Base-by-base conservation (phyloP, 1,140 invertebrate genomes). In the Lepidurus arcticus region DNA sequence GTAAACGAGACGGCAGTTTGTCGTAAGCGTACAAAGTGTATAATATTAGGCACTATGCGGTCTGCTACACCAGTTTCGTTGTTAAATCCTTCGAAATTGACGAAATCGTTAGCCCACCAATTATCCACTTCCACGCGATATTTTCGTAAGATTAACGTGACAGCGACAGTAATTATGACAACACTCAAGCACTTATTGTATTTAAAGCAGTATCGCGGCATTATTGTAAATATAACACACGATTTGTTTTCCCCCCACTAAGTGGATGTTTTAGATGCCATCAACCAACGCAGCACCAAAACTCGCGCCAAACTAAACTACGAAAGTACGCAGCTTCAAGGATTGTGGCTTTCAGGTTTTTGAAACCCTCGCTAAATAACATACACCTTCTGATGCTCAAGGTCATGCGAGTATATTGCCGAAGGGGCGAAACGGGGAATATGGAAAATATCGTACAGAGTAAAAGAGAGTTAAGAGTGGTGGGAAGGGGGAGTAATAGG, bases 1-100 rank as follows among this genome's bases (percentile, higher is more conserved):
- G 80, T 80, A 74, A 84, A 84, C 78, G 82, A 79, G 24, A 83
- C 53, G 26, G 80, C 77, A 21, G 79, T 43, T 43, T 81, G 77
- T 34, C 80, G 80, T 75, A 83, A 83, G 7, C 82, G 77, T 8
- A 84, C 80, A 79, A 83, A 84, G 75, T 84, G 83, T 16, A 84
- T 79, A 43, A 82, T 81, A 77, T 84, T 84, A n/a, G 83, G 83
- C 42, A 82, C 78, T 16, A 81, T 80, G 26, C 47, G 44, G 7
- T 78, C 16, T 44, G 74, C 24, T 24, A 44, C 73, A 42, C 81
- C 81, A 10, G 79, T 78, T 24, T 75, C 75, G 74, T 82, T 82
- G 78, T 82, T 47, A 75, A 82, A 82, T 16, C 77, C 77, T 21
- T 78, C 45, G 47, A 65, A 65, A 65, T 16, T 65, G 53, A 65